phyloP scores from a whole-genome alignment of 2,113 vertebrate species.

The Aepyceros melampus region DNA sequence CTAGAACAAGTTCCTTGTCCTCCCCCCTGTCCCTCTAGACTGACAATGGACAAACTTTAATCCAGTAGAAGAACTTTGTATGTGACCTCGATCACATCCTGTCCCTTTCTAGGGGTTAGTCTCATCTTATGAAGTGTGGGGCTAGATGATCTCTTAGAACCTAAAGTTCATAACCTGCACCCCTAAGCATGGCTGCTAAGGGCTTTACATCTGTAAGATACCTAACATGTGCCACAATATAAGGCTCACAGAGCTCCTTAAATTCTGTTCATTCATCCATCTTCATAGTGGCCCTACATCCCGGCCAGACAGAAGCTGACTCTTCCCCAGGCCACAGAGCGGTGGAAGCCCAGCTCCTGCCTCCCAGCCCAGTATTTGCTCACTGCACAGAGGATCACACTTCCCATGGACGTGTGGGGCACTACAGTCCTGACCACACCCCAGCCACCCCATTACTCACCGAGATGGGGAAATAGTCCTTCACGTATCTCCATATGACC shows the following conservation, averaged over 20 bases:
- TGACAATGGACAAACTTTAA: neutral
- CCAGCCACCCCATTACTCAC: constrained; percentile 79
- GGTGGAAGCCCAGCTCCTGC: neutral
- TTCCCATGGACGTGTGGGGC: neutral
- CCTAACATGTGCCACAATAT: accelerated
- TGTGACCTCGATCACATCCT: neutral
- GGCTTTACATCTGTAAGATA: neutral
- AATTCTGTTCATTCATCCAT: neutral
- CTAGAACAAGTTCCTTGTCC: neutral
- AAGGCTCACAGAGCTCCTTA: neutral
- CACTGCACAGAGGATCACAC: neutral
- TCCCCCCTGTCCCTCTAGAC: neutral
- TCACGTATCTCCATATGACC: constrained; percentile 86
- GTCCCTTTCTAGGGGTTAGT: neutral
- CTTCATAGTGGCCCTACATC: neutral
- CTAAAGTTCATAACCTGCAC: neutral
- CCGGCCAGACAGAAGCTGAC: neutral
- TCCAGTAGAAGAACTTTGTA: neutral
- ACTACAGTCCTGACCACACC: neutral
- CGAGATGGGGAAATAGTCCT: constrained; percentile 91
- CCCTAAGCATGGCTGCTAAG: neutral
- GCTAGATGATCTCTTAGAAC: neutral
- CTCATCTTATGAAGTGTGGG: neutral
- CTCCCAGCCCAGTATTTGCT: neutral
- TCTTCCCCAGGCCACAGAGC: neutral